These are phyloP conservation scores for Sisyra terminalis DNA, from an alignment of 2,888 invertebrate species.

Conservation along the genomic window DNA sequence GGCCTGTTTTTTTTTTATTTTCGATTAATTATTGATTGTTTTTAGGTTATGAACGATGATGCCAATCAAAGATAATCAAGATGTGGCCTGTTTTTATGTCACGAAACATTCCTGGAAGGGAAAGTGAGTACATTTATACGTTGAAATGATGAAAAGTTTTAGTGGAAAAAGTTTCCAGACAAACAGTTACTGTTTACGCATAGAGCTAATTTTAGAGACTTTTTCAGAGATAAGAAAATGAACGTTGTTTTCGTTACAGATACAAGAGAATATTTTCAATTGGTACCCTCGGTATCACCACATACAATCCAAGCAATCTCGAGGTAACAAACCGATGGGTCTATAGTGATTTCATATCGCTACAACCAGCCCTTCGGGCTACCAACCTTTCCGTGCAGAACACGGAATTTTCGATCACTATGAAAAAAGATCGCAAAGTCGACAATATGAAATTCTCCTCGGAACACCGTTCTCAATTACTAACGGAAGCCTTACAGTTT, in stretches of 20 bases:
- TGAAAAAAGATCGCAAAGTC: constrained; percentile 78
- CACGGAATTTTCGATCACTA: constrained; percentile 59
- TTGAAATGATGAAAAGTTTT: not conserved
- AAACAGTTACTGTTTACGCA: constrained; percentile 5
- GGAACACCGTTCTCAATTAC: constrained; percentile 80
- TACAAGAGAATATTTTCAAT: constrained; percentile 96
- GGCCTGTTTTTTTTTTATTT: not conserved
- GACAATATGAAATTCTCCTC: constrained; percentile 95
- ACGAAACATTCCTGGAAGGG: constrained; percentile 99
- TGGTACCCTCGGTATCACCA: constrained; percentile 88
- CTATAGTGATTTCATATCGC: constrained; percentile 62
- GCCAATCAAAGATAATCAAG: constrained; percentile 81
- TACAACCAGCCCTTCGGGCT: constrained; percentile 33
- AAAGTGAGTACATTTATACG: constrained; percentile 42
- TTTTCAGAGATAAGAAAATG: constrained; percentile 1
- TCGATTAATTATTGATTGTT: constrained; percentile 7
- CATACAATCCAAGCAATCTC: constrained; percentile 83
- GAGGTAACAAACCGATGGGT: constrained; percentile 91
- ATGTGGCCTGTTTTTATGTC: constrained; percentile 92
- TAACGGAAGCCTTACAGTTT: constrained; percentile 79
- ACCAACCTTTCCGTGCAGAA: constrained; percentile 25
- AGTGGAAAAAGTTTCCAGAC: not conserved
- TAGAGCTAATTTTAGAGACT: not conserved
- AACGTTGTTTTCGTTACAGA: too few species aligned
- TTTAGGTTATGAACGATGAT: constrained; percentile 50